Evolutionary conservation across 2,888 invertebrate genomes (phyloP).

Genomic region (Ecdyonurus torrentis): DNA sequence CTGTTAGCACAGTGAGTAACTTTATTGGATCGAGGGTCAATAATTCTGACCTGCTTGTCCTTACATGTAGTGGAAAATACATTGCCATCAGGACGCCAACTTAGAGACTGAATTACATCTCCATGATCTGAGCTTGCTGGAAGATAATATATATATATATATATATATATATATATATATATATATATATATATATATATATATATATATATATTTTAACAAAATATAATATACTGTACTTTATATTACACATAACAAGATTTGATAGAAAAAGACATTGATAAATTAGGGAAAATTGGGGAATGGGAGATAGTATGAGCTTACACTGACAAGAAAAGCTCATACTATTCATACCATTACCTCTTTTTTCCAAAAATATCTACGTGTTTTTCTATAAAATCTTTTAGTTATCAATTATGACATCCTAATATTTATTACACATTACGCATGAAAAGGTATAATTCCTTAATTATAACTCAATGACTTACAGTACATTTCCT

Average conservation of each 20-base stretch:
- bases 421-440: too few relatives aligned
- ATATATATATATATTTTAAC: too few relatives aligned
- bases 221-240: too few relatives aligned
- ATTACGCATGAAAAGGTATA: too few relatives aligned
- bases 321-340: too few relatives aligned
- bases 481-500: slow-evolving; percentile 58
- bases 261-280: neutral
- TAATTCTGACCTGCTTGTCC: slow-evolving; percentile 72
- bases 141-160: slow-evolving; percentile 11
- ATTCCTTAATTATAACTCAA: too few relatives aligned
- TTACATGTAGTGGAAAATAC: slow-evolving; percentile 75
- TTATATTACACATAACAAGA: neutral
- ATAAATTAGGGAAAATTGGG: too few relatives aligned
- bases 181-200: neutral
- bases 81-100: slow-evolving; percentile 79
- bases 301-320: too few relatives aligned
- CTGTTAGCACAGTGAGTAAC: slow-evolving; percentile 35
- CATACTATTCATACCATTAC: too few relatives aligned
- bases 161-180: neutral
- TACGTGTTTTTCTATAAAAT: too few relatives aligned
- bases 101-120: slow-evolving; percentile 76
- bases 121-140: slow-evolving; percentile 51
- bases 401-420: too few relatives aligned
- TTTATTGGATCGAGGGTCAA: slow-evolving; percentile 55
- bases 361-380: too few relatives aligned